Base-by-base conservation (phyloP, 2,888 invertebrate genomes). In the Mythimna vitellina region DNA sequence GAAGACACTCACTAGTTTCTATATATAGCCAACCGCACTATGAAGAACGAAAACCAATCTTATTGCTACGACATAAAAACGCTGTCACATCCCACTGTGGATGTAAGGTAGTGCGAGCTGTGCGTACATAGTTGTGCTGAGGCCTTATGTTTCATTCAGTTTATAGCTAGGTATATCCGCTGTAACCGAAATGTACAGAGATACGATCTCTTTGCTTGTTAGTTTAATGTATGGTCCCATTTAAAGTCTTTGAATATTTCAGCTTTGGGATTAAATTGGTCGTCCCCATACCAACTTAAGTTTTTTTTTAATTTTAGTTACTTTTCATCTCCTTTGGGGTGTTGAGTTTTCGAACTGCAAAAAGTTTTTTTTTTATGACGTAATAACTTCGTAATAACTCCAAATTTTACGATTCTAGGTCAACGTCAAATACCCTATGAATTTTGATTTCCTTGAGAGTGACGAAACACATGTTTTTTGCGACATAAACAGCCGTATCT, bases 1-100 rank as follows among this genome's bases (percentile, higher is more conserved):
- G 75, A 75, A 80, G 81, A 77, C 73, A 71, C 60, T 62, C 53
- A 22, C 70, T 61, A 70, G 22, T 60, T 68, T 12, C 22, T 67
- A 42, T 32, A 42, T 32, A 65, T 53, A 54, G 49, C 9, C 22
- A 22, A 32, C 14, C 49, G 9, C 22, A 12, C 6, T 22, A 46
- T 38, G 38, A 46, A 20, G 9, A 35, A 46, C 20, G 20, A 73
- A 51, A 74, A 58, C 6, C 7, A 58, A 12, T 46, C 42, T 73
- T 65, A 10, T 1, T 0, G n/a, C 14, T 22, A 38, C 10, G 25
- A 46, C 51, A 46, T 66, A 76, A 75, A 66, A 65, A 10, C 25
- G 57, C 32, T 25, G n/a, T 35, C 2, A 20, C 60, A 35, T 9
- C 2, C 25, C 51, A 20, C 14, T 25, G 17, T 46, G 1, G 25